A percentile compares a stretch with the other conserved stretches of the same genome.
Conservation (phyloP, 2,888 invertebrate genomes). For the Drosophila algonquin region DNA sequence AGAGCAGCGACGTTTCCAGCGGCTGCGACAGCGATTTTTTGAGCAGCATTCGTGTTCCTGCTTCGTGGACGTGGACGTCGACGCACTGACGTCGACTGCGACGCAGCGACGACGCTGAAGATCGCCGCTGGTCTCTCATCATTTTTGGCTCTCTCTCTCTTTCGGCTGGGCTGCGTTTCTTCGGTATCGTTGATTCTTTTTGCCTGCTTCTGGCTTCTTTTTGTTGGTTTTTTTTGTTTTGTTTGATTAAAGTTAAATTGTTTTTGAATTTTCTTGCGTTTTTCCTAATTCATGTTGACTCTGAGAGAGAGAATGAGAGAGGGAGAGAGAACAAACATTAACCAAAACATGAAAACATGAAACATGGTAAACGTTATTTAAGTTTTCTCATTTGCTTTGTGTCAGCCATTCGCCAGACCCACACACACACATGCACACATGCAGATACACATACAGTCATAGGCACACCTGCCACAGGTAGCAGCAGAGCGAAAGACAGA, state of each 20-base stretch:
- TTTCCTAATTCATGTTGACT: constrained; percentile 26
- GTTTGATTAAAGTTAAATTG: constrained; percentile 4
- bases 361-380: constrained; percentile 59
- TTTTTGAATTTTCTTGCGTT: neutral
- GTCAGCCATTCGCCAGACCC: constrained; percentile 59
- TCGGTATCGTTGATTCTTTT: constrained; percentile 8
- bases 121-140: constrained; percentile 65
- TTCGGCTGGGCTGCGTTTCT: constrained; percentile 23
- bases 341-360: constrained; percentile 27
- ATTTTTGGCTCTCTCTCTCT: constrained; percentile 55
- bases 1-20: constrained; percentile 20
- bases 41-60: constrained; percentile 34
- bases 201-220: constrained; percentile 12
- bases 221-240: constrained; percentile 22
- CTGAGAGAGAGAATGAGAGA: constrained; percentile 5
- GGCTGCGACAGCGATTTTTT: constrained; percentile 47
- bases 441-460: constrained; percentile 33
- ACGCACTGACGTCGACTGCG: constrained; percentile 29
- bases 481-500: constrained; percentile 12
- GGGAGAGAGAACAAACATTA: constrained; percentile 15
- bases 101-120: constrained; percentile 71
- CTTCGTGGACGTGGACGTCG: constrained; percentile 22
- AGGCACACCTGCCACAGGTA: constrained; percentile 73
- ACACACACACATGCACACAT: constrained; percentile 6
- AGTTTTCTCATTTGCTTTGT: constrained; percentile 57